Evolutionary conservation across 2,888 invertebrate species (phyloP), one percentile per base, ranked within the genome.

Genomic region (Amitus sp.): DNA sequence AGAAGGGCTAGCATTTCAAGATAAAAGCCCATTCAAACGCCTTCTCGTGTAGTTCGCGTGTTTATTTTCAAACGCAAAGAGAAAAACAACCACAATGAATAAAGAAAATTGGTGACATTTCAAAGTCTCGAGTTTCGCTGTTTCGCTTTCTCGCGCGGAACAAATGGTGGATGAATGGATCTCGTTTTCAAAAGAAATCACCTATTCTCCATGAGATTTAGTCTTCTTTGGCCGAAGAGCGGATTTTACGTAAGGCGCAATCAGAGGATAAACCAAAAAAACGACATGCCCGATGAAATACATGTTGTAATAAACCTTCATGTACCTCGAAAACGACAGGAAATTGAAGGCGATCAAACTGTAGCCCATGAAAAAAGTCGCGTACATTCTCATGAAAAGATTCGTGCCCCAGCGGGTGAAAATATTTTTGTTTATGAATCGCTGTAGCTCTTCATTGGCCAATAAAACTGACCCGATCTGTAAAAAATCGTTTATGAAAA

Each of bases 281-380:
- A 91, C 69, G 6, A 91, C 48, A 49, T 90, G 88, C 0, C 92
- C 93, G 18, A 88, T 87, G 73, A 89, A 93, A 75, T 89, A 88
- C 2, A 91, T 82, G 33, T 87, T 86, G 0, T 78, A 69, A 70
- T 88, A 91, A 0, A 91, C 87, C 0, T 76, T 78, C 82, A 86
- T 87, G 86, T 92, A 94, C 66, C 88, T 89, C 0, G 86, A 82
- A 68, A 86, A 90, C 2, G 88, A 88, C 62, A 94, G 86, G 2
- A 91, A 84, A 37, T 88, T 88, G 73, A 95, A 94, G 0, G 93
- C 90, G 7, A 88, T 83, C 39, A 94, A 82, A 70, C 91, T 90
- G 87, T 92, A 95, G 6, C 94, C 94, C 90, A 95, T 92, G 70
- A 91, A 92, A 6, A 92, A 84, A 39, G 91, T 86, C 0, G 93